Base-by-base conservation (phyloP, 37 sponge, comb jelly and placozoan species). In the Chondrosia reniformis region DNA sequence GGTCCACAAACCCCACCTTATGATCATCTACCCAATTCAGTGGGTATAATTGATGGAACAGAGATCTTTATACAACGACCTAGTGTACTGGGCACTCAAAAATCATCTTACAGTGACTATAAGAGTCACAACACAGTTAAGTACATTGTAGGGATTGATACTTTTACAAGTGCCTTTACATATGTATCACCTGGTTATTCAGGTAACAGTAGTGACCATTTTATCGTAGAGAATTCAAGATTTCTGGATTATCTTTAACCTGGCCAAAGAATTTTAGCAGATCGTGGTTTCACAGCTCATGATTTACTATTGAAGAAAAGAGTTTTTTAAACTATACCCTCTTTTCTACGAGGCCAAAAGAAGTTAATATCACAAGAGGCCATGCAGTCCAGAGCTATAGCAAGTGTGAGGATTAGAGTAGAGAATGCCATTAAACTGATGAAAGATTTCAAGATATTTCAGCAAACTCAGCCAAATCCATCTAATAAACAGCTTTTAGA, bases 371-470 rank as follows among this genome's bases (percentile, higher is more conserved):
- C 49, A 7, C 55, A 75, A 49, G 34, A 75, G 56, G 56, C 76
- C 8, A 46, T 75, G 31, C 34, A 75, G 28, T 45, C 67, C 7
- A 5, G 67, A 5, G 9, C 67, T 37, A 66, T 66, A 37, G 67
- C 67, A 19, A 36, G 67, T 8, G 67, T 66, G 8, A 5, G 79
- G 64, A 78, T 78, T 64, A 6, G 56, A 9, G 62, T 78, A 56
- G 58, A 78, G 22, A 56, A 55, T 55, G 79, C 79, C 58, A 55
- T 82, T 13, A 72, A 72, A 8, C 19, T 75, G 38, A 10, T 82
- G 15, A 69, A 72, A 55, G 83, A 82, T 41, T 82, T 82, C 45
- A 27, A 54, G 24, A 55, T 76, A 32, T 57, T 82, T 7, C 19
- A 54, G 17, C 13, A 33, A 12, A 74, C 75, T 33, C n/a, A 22